Evolutionary conservation across 2,888 invertebrate species (phyloP), one percentile per base, ranked within the genome.

Genomic region (Lochmaea crataegi): DNA sequence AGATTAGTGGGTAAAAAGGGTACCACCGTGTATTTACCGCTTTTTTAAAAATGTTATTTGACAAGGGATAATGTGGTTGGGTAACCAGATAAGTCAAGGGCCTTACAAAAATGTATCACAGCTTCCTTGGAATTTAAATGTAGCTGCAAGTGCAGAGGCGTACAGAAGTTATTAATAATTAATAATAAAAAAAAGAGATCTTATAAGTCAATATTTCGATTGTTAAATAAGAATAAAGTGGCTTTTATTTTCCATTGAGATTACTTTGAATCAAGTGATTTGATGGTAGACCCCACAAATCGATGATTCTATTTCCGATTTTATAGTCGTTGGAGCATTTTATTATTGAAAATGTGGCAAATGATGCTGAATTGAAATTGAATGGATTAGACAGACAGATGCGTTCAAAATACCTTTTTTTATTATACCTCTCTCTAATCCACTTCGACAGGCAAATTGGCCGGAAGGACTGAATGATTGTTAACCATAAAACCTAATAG

Each of bases 11-110:
- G 57, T 53, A 38, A 38, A 38, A 38, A 38, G 16, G 16, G 18
- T 53, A 53, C 53, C 16, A 7, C 53, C 18, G 32, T 12, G 58
- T n/a, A 14, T 26, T 58, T 26, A 58, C 26, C 14, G 58, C 32
- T 32, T 26, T 32, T 57, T 58, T 18, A 60, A 2, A 10, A 12
- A 65, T 38, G 16, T 45, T 60, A 68, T 60, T 60, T 53, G 58
- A 32, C 58, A 58, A 58, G 58, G 58, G 58, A 58, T 58, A 22
- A 58, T 12, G 26, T 14, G 66, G 65, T 68, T 68, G 45, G 22
- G 68, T 73, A 64, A 66, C 71, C 65, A 68, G 60, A 67, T 67
- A 64, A 70, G 38, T 71, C 65, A 68, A 74, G 64, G 65, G 63
- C 68, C 58, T 61, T 65, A 68, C 16, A 53, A 56, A 65, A 56